phyloP scores from a whole-genome alignment of 2,888 invertebrate genomes.

The Seira ritae region DNA sequence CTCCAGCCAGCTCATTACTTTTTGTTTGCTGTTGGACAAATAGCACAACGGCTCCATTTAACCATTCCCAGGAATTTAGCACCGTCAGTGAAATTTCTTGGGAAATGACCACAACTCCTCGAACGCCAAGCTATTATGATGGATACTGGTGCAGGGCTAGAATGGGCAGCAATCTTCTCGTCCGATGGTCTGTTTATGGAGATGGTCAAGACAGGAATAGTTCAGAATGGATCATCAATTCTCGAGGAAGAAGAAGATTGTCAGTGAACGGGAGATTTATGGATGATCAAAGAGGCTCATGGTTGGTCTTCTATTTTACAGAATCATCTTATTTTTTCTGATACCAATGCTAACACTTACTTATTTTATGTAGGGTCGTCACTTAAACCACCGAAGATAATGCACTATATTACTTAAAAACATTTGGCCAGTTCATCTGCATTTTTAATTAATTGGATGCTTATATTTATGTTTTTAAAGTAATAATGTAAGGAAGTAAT shows the following conservation, averaged over 20 bases:
- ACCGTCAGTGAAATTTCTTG: background rate
- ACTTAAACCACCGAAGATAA: too few relatives aligned
- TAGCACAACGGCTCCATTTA: background rate
- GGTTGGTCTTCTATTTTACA: background rate
- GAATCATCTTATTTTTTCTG: too few relatives aligned
- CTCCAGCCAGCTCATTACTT: constrained; percentile 15
- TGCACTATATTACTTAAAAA: too few relatives aligned
- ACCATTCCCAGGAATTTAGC: background rate
- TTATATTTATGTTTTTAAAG: too few relatives aligned
- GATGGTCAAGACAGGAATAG: constrained; percentile 9
- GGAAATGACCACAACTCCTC: background rate
- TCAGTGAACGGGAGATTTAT: background rate
- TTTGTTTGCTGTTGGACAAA: constrained; percentile 19
- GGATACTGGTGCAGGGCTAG: constrained; percentile 20
- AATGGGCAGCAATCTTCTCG: constrained; percentile 2
- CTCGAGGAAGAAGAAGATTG: constrained; percentile 6
- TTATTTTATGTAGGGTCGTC: too few relatives aligned
- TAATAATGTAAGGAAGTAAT: too few relatives aligned
- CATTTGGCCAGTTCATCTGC: too few relatives aligned
- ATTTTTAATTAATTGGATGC: too few relatives aligned
- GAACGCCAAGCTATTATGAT: background rate
- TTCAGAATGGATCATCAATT: constrained; percentile 26
- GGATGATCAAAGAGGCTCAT: background rate
- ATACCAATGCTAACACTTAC: too few relatives aligned
- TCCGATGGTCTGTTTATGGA: constrained; percentile 17